These are phyloP conservation scores for Rosalia funebris DNA, from an alignment of 2,888 invertebrate genomes.

Conservation along the genomic window DNA sequence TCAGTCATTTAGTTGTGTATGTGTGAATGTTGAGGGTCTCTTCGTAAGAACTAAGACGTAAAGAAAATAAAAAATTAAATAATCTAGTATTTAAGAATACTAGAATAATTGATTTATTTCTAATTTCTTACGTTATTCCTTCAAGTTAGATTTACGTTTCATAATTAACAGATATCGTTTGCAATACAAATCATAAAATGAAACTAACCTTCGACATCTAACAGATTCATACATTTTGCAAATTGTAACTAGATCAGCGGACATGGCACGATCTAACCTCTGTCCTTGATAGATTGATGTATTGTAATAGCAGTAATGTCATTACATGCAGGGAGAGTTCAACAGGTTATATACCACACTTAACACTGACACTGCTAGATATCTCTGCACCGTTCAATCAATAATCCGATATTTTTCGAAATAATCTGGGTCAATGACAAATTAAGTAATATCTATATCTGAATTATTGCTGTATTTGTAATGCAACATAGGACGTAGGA, in stretches of 20 bases:
- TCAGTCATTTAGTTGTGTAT: no score
- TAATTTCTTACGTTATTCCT: no score
- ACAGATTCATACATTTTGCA: conserved; percentile 9
- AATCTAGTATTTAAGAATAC: no score
- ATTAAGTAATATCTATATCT: neutral
- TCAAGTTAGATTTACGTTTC: no score
- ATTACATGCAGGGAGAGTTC: conserved; percentile 13
- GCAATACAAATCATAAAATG: neutral
- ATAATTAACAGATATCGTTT: no score
- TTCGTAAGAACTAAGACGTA: no score
- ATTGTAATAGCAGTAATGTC: conserved; percentile 7
- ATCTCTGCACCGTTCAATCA: neutral
- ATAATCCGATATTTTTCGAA: neutral
- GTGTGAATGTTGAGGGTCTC: no score
- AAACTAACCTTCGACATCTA: neutral
- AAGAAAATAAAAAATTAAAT: no score
- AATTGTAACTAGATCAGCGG: conserved; percentile 21
- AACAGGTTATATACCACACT: conserved; percentile 19
- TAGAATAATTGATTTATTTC: no score
- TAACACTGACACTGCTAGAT: conserved; percentile 6
- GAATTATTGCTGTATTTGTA: neutral
- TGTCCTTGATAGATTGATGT: conserved; percentile 8
- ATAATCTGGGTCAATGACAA: neutral
- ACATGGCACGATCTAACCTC: conserved; percentile 25
- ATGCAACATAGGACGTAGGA: neutral